Base-by-base conservation (phyloP, 1,140 invertebrate genomes). In the Whitmania pigra region DNA sequence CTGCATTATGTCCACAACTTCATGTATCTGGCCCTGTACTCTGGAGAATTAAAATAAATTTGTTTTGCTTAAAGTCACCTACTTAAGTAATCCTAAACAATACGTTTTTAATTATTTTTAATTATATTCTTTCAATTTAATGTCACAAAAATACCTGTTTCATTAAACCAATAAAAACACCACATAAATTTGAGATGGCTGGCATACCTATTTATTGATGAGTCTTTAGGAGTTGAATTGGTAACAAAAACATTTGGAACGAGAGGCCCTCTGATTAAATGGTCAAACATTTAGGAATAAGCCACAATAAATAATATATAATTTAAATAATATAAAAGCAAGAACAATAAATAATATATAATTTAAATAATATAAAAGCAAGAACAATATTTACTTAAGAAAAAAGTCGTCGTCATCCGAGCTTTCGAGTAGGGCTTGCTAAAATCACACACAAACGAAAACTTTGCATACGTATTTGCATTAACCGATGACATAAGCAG, bases 1-100 rank as follows among this genome's bases (percentile, higher is more conserved):
- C 9, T 84, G 81, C 85, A 87, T 87, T 9, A 84, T 82, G 70
- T 84, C 83, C 0, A 86, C 83, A 18, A 86, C 85, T 72, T 86
- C 85, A 53, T 85, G 82, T 36, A 87, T 85, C 77, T 87, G 85
- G 36, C 83, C 78, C 73, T 80, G 80, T 0, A 85, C 82, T 74
- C 84, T 85, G 73, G 36, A 31, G 36, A 68, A n/a, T 3, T 29
- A 68, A 31, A 22, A 68, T 68, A 63, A 13, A 20, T 11, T 63
- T 31, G 18, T 11, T 63, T 25, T 4, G 2, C 57, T 11, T n/a
- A 63, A 22, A 63, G 22, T 22, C 20, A 25, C 11, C 20, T 63
- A 63, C 6, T 60, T 7, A 60, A 63, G 22, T 4, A 63, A 63
- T 13, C 0, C 11, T 7, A 11, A 63, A 25, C 9, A 25, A 7